Conservation (phyloP, 2,888 invertebrate species). For the Vannuccia rotundouncinata region DNA sequence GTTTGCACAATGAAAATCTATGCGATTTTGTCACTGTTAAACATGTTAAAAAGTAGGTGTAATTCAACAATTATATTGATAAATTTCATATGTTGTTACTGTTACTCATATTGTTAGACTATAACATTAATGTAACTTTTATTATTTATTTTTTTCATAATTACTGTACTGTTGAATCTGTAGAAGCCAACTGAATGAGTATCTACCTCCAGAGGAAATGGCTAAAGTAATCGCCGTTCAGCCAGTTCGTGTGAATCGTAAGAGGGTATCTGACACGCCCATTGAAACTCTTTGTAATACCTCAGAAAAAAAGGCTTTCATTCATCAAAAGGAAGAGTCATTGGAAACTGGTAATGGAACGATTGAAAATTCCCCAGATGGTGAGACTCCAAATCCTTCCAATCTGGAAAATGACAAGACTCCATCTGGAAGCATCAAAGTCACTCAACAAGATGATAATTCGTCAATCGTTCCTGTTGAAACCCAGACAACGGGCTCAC, state of each 20-base stretch:
- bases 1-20: neutral
- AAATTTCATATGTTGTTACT: neutral
- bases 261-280: neutral
- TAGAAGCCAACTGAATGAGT: neutral
- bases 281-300: no score
- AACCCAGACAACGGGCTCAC: no score
- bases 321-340: no score
- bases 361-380: neutral
- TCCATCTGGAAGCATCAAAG: no score
- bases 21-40: conserved; percentile 25
- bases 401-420: no score
- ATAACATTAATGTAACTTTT: neutral
- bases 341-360: neutral
- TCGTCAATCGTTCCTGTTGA: no score
- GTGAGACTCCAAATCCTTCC: no score
- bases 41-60: conserved; percentile 30
- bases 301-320: no score
- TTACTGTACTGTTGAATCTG: neutral
- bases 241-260: neutral
- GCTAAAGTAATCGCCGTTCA: neutral
- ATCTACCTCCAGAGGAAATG: neutral
- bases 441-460: no score
- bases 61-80: neutral
- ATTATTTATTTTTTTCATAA: neutral
- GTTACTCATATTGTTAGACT: neutral